phyloP scores from a whole-genome alignment of 2,888 invertebrate species.

The Chymomyza amoena region DNA sequence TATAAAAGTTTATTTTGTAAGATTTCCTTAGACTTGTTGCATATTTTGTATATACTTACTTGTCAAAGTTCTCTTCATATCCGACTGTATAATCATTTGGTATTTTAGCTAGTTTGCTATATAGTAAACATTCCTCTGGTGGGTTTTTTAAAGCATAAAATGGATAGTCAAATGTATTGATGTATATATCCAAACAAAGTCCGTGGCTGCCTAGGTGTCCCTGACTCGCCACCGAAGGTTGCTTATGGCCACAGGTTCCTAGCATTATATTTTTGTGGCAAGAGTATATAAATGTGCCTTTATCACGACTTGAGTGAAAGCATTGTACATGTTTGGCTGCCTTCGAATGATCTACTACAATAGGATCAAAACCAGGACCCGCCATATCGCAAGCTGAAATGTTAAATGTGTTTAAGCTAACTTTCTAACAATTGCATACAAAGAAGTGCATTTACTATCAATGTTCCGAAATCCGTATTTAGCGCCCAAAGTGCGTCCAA shows the following conservation, averaged over 20 bases:
- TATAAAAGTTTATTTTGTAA: too few species aligned
- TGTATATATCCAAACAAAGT: constrained; percentile 75
- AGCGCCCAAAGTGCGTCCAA: constrained; percentile 66
- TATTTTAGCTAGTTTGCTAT: constrained; percentile 53
- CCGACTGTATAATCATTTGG: constrained; percentile 75
- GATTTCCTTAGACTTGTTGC: too few species aligned
- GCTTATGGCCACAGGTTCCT: constrained; percentile 75
- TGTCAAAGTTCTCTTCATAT: constrained; percentile 69
- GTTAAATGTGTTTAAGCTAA: background rate
- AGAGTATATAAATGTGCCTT: constrained; percentile 72
- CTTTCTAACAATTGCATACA: background rate
- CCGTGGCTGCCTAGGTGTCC: constrained; percentile 73
- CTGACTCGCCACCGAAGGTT: constrained; percentile 72
- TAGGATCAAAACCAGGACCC: constrained; percentile 76
- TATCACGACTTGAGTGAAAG: constrained; percentile 76
- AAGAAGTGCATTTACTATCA: constrained; percentile 65
- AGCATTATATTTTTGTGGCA: constrained; percentile 77
- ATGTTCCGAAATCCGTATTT: constrained; percentile 67
- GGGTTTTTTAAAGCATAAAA: constrained; percentile 70
- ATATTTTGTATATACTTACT: constrained; percentile 31
- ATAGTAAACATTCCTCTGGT: constrained; percentile 60
- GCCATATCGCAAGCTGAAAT: constrained; percentile 77
- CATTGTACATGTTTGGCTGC: constrained; percentile 76
- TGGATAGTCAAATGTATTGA: constrained; percentile 75
- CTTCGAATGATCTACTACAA: constrained; percentile 63